Evolutionary conservation across 2,797 vertebrate genomes (phyloP), one percentile per base, ranked within the genome.

Genomic region (Eulemur rubriventer): DNA sequence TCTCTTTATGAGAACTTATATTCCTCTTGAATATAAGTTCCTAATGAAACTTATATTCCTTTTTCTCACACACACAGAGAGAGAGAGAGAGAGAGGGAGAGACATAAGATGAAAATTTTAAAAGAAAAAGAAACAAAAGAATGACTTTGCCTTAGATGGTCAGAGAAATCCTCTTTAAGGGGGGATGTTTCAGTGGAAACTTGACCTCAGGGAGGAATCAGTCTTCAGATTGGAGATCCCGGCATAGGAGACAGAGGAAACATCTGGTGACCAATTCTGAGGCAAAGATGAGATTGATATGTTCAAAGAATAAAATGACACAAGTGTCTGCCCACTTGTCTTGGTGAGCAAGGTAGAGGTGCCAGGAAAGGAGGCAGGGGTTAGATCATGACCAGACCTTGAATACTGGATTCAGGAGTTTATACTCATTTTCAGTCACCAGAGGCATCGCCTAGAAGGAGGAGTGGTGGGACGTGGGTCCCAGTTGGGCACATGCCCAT

Each of bases 391-490:
- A 4, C 28, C 46, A 81, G 12, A 5, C 0, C 4, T 6, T 7
- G 12, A 28, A 30, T 18, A 1, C 8, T 65, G 4, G 7, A 20
- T 67, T 76, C 5, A 33, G 38, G 20, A 17, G 13, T 55, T 70
- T 50, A 22, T 67, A 16, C 0, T n/a, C 7, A 59, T 61, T 92
- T 89, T 81, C 43, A 67, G 22, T 50, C 33, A 28, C 41, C 16
- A 81, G 48, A 61, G 0, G 14, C 6, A 43, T 2, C 1, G 5
- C 10, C 17, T 50, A 11, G 24, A 16, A 69, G 48, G 8, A 0
- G 52, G 8, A 41, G 28, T 8, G 4, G 9, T 38, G 9, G 1
- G 17, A 59, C 6, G n/a, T 0, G 30, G 6, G 0, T 16, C 4
- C 3, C 14, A 82, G 16, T 22, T 57, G 14, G 2, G 1, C 13